These are phyloP conservation scores for Rotaria macrura DNA, from an alignment of 2,888 invertebrate species.

Conservation along the genomic window DNA sequence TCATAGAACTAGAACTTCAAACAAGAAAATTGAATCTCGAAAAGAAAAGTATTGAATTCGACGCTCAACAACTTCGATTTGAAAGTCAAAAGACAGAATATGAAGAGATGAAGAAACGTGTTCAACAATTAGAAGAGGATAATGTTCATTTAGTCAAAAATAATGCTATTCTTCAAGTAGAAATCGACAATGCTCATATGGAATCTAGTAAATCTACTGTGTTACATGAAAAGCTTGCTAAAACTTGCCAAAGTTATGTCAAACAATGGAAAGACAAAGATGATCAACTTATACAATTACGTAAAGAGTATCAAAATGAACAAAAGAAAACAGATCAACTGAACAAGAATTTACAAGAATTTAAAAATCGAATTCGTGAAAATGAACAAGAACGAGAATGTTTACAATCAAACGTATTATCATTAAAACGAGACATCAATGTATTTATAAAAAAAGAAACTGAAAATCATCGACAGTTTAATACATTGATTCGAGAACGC, in stretches of 20 bases:
- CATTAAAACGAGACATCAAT: constrained; percentile 49
- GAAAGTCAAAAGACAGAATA: constrained; percentile 43
- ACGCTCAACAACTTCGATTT: constrained; percentile 45
- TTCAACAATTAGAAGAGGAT: neutral
- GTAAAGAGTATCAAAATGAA: constrained; percentile 45
- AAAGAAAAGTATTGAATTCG: constrained; percentile 53
- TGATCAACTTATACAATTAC: constrained; percentile 46
- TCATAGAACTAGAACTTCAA: constrained; percentile 55
- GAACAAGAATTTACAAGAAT: constrained; percentile 44
- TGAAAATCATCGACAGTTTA: constrained; percentile 57
- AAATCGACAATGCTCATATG: constrained; percentile 40
- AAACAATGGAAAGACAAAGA: constrained; percentile 50
- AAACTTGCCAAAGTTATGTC: constrained; percentile 45
- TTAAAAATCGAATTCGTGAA: constrained; percentile 48
- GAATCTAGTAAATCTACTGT: constrained; percentile 44
- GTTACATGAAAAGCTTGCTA: constrained; percentile 43
- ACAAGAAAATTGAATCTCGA: constrained; percentile 52
- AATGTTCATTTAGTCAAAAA: constrained; percentile 47
- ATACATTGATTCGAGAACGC: constrained; percentile 60
- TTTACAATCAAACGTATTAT: constrained; percentile 38
- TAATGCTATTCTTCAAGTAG: neutral
- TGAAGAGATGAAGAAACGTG: constrained; percentile 40
- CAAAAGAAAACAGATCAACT: constrained; percentile 56
- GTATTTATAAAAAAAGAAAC: constrained; percentile 46
- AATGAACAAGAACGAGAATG: constrained; percentile 46